Percentiles rank a stretch among this genome's conserved stretches.
Evolutionary conservation across 2,797 vertebrate genomes (phyloP).

Genomic region (Percopsis omiscomaycus): DNA sequence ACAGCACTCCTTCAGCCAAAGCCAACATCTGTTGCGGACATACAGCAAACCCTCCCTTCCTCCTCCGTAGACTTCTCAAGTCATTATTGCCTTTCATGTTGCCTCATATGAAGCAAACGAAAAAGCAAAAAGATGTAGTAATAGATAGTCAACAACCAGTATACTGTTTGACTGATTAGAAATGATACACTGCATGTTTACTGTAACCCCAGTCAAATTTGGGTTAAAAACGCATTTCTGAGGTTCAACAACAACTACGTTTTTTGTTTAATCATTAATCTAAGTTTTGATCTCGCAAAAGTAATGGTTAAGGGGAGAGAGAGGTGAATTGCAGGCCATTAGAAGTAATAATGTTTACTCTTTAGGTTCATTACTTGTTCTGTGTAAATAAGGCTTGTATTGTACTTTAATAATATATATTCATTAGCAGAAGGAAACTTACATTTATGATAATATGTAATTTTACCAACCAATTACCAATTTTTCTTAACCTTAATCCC

Average conservation of each 20-base stretch:
- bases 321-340: background rate
- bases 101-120: background rate
- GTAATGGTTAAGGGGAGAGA: slow-evolving; percentile 1
- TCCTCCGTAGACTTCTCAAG: slow-evolving; percentile 43
- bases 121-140: no score
- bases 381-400: background rate
- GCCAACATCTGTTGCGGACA: slow-evolving; percentile 70
- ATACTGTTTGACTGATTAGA: no score
- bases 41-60: slow-evolving; percentile 39
- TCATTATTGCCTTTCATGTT: slow-evolving; percentile 58
- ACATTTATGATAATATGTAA: no score
- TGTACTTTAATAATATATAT: no score
- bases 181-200: background rate
- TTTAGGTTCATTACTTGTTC: no score
- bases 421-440: no score
- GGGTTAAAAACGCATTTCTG: background rate
- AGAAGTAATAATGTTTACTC: no score
- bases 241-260: background rate
- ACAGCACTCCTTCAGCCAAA: slow-evolving; percentile 70
- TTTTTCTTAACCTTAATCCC: no score
- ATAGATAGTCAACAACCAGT: no score
- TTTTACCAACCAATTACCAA: no score
- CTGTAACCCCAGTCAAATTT: background rate
- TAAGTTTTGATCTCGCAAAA: background rate
- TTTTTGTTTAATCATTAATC: background rate